Base-by-base conservation (phyloP, 2,888 invertebrate species). In the Muschampia plurimacula region DNA sequence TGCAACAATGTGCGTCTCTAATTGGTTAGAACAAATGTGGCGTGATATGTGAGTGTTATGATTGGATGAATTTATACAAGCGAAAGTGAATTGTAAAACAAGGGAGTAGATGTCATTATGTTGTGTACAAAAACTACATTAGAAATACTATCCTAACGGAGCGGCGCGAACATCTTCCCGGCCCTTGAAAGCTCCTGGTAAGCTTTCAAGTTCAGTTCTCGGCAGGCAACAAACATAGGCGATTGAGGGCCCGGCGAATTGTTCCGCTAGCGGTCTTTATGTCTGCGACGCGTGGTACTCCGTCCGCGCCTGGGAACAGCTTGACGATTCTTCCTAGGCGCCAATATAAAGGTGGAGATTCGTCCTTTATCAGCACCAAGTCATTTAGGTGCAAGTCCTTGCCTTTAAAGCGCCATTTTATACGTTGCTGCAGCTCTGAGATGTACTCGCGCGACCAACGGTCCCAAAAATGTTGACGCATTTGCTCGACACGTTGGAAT, bases 391-490 rank as follows among this genome's bases (percentile, higher is more conserved):
- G 59, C 32, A 59, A 13, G 32, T 59, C 59, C 13, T 6, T 59
- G 13, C 13, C 13, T 13, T 32, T 59, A 6, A 13, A 1, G 32
- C 59, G 59, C 59, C 59, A 59, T 59, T 59, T 59, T 5, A 32
- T 59, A 5, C 59, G 28, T 59, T 59, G 59, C 59, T 59, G 59
- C 32, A 59, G 59, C 59, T 59, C 59, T 13, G 59, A 2, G 22
- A 55, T 55, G 7, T 59, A 59, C 12, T 59, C 59, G 7, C 28
- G 59, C 0, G 59, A 59, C 59, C 59, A 59, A 13, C 59, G 59
- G 1, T 7, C 10, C 59, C 59, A 59, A 22, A 70, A 70, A 13
- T 63, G 69, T 46, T 69, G 69, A 4, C 62, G 22, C 12, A 59
- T 2, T 22, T 63, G 49, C 69, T 69, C 68, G 22, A 66, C 12